Evolutionary conservation across 2,797 vertebrate genomes (phyloP), one percentile per base, ranked within the genome.

Genomic region (Australoheros facetus): DNA sequence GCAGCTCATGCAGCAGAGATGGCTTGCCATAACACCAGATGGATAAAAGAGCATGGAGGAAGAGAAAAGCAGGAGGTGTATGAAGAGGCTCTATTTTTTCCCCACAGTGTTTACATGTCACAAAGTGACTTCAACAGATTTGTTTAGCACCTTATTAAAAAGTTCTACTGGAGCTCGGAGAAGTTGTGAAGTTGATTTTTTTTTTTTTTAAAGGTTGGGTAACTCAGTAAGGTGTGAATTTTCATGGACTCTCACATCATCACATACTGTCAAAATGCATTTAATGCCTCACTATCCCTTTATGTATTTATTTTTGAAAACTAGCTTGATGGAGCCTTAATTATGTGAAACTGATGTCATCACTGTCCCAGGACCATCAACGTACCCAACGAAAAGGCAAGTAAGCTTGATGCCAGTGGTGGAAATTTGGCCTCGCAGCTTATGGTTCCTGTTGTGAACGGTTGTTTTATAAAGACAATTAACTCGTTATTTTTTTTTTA

Each of bases 121-220:
- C 81, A 90, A 90, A 89, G 85, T 90, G 90, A 91, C 89, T 92
- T 87, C 75, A 57, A 90, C 77, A 81, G 81, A 91, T 92, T 84
- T 88, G 59, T 89, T 91, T 91, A 80, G 70, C 62, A 77, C 83
- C 86, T 94, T 91, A 91, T 93, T 93, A 89, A 93, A 93, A 92
- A 93, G 84, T 94, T 91, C 37, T 57, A 83, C 42, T 85, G 75
- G 86, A 84, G 73, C 69, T 73, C 23, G 69, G 60, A 72, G 66
- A 87, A 85, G 82, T 87, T 87, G 42, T 26, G 62, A 78, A 89
- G 73, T 87, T 89, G n/a, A 51, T 56, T 28, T 42, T 62, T 7
- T 56, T 56, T 6, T 76, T 60, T 59, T 45, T 60, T 55, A 17
- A 76, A 77, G 5, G 6, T 21, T 54, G 28, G 73, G 34, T 69